Evolutionary conservation across 2,888 invertebrate genomes (phyloP).

Genomic region (Plagodis pulveraria): DNA sequence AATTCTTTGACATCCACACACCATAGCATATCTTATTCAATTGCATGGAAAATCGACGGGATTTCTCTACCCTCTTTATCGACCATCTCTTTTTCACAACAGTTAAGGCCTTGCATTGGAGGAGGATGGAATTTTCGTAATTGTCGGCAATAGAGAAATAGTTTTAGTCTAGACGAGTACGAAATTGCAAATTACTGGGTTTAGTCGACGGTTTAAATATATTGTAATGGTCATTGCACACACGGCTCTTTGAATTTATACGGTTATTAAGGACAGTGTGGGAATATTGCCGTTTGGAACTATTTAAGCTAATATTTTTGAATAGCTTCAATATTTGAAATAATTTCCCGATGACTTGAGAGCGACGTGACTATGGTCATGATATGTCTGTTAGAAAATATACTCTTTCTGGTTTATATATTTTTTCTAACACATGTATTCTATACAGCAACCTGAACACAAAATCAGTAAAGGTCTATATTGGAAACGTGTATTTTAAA

Average conservation of each 20-base stretch:
- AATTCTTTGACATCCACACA: conserved; percentile 70
- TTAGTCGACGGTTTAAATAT: conserved; percentile 66
- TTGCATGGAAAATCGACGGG: conserved; percentile 79
- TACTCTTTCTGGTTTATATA: too few species aligned
- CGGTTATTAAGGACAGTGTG: conserved; percentile 43
- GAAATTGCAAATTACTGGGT: conserved; percentile 71
- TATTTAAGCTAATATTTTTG: conserved; percentile 7
- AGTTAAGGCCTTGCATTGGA: conserved; percentile 31
- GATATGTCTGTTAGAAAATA: too few species aligned
- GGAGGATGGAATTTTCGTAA: conserved; percentile 54
- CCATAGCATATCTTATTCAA: conserved; percentile 79
- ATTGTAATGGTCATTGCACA: conserved; percentile 59
- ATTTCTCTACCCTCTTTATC: conserved; percentile 66
- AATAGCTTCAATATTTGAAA: background rate
- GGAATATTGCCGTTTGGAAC: conserved; percentile 23
- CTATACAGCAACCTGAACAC: too few species aligned
- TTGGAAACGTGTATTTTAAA: too few species aligned
- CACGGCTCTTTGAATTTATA: conserved; percentile 67
- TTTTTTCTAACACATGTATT: too few species aligned
- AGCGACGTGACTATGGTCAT: too few species aligned
- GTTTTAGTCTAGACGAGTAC: conserved; percentile 81
- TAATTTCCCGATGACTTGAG: too few species aligned
- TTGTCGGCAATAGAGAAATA: conserved; percentile 76
- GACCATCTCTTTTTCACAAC: conserved; percentile 47
- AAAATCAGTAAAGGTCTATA: too few species aligned